Evolutionary conservation across 2,888 invertebrate species (phyloP), one percentile per base, ranked within the genome.

Genomic region (Calameuta idolon): DNA sequence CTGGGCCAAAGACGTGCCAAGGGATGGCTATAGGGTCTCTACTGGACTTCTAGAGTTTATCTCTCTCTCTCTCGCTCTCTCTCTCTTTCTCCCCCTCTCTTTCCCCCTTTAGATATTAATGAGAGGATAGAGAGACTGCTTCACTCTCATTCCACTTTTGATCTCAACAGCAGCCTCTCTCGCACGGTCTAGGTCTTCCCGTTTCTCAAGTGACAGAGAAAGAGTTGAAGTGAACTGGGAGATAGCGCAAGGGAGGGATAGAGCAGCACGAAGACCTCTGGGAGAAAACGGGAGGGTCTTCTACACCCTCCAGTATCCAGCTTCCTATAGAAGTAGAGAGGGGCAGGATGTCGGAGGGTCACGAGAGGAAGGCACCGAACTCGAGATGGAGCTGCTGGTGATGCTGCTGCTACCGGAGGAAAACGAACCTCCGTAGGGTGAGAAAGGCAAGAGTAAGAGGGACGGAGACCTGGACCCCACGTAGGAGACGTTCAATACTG

Each of bases 401-500:
- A 40, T 40, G 40, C 40, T 40, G 40, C 40, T 40, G 15, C 15
- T 40, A 23, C 55, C 55, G 55, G 55, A 79, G 81, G 69, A 83
- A 84, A 74, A 76, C 68, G 76, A 75, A 71, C 55, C 55, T 55
- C 55, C 2, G 55, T 55, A 73, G 74, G 71, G 30, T 15, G 76
- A 79, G 81, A 68, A 71, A 79, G 33, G 73, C 33, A 78, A 84
- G 82, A 81, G 82, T 81, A 78, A 69, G 82, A 81, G 80, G 81
- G 79, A 80, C 80, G 85, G 84, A 88, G 87, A 86, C 85, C 89
- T 87, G 89, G 90, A 90, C 86, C 85, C 87, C 85, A 87, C 86
- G 88, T 87, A 88, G 88, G 88, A 90, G 90, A 90, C 91, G 91
- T 91, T 91, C 91, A 91, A 91, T 91, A 91, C 89, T 86, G 89